These are phyloP conservation scores for Melanaphis sacchari DNA, from an alignment of 1,140 invertebrate genomes.

Conservation along the genomic window DNA sequence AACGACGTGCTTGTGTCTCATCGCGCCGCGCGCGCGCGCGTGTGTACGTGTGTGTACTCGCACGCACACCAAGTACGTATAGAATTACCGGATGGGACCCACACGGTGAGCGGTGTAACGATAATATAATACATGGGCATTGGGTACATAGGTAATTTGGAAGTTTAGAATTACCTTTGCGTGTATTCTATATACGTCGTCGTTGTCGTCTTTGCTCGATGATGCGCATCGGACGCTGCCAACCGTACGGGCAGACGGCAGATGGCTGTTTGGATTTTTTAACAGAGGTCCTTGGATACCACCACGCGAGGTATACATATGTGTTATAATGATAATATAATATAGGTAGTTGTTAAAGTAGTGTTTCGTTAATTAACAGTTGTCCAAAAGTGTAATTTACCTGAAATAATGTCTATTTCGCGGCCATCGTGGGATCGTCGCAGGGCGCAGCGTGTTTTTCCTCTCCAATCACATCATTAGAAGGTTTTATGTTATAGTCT, in stretches of 20 bases:
- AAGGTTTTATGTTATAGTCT: neutral
- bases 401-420: neutral
- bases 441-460: neutral
- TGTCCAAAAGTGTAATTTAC: neutral
- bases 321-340: neutral
- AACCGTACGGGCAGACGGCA: neutral
- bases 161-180: constrained; percentile 26
- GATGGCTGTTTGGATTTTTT: neutral
- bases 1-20: neutral
- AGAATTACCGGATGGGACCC: constrained; percentile 24
- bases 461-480: neutral
- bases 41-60: neutral
- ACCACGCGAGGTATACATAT: neutral
- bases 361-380: neutral
- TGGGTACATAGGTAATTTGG: neutral
- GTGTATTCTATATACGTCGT: neutral
- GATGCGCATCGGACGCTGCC: neutral
- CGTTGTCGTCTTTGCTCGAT: neutral
- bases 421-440: neutral
- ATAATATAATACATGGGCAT: neutral
- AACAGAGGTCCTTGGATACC: neutral
- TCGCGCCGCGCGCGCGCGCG: too few species aligned
- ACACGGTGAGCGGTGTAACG: neutral
- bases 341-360: neutral
- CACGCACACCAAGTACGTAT: neutral